Evolutionary conservation across 2,113 vertebrate genomes (phyloP).

Genomic region (Oryzias celebensis): DNA sequence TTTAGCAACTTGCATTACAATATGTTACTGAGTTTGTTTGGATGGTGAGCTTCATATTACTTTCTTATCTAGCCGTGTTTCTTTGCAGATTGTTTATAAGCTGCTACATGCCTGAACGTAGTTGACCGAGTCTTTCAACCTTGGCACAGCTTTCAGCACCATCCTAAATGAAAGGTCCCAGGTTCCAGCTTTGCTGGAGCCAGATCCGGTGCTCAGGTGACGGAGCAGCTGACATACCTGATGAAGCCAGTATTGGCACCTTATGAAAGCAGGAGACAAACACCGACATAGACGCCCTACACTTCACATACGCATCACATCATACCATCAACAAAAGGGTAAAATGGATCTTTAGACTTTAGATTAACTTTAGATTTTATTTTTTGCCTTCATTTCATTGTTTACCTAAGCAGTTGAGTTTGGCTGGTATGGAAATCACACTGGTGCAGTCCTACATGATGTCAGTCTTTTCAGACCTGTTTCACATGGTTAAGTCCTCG

Average conservation of each 20-base stretch:
- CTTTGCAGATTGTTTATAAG: conserved; percentile 32
- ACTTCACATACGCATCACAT: conserved; percentile 18
- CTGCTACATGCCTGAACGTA: conserved; percentile 47
- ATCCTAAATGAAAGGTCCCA: conserved; percentile 69
- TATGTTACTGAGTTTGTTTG: conserved; percentile 6
- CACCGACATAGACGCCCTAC: conserved; percentile 47
- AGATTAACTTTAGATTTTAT: conserved; percentile 50
- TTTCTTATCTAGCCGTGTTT: conserved; percentile 2
- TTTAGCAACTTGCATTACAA: neutral
- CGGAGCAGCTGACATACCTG: conserved; percentile 1
- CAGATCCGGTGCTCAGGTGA: conserved; percentile 36
- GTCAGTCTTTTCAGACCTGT: conserved; percentile 52
- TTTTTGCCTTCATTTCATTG: conserved; percentile 38
- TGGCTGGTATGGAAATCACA: conserved; percentile 48
- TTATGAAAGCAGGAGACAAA: conserved; percentile 51
- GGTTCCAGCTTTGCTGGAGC: conserved; percentile 34
- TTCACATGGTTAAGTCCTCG: conserved; percentile 59
- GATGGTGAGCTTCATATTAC: neutral
- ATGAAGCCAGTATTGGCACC: conserved; percentile 31
- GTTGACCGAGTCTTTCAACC: conserved; percentile 70
- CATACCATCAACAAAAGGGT: conserved; percentile 54
- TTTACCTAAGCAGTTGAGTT: conserved; percentile 48
- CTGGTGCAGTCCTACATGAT: conserved; percentile 17
- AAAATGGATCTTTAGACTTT: conserved; percentile 68
- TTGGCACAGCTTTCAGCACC: conserved; percentile 66